A percentile compares a stretch with the other conserved stretches of the same genome.
Evolutionary conservation across 2,113 vertebrate species (phyloP).

Genomic region (Limanda limanda): DNA sequence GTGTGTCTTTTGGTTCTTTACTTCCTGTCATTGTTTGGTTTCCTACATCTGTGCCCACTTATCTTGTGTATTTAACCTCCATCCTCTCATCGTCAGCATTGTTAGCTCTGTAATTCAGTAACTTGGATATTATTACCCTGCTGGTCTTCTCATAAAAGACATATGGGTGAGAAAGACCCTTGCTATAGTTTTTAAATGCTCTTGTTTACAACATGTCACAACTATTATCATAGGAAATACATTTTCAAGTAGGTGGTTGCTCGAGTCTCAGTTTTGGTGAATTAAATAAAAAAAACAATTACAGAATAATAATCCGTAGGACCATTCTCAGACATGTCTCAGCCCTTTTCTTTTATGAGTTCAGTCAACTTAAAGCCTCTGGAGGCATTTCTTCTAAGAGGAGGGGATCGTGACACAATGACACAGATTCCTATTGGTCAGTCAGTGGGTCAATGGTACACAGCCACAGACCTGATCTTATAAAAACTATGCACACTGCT

Average conservation of each 20-base stretch:
- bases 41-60: too few species aligned
- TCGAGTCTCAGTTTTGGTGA: neutral
- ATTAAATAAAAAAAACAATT: neutral
- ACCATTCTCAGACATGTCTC: neutral
- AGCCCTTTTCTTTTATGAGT: neutral
- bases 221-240: neutral
- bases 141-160: too few species aligned
- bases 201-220: neutral
- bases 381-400: too few species aligned
- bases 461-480: neutral
- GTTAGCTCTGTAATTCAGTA: too few species aligned
- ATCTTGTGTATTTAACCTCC: too few species aligned
- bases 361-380: neutral
- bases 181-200: too few species aligned
- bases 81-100: too few species aligned
- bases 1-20: too few species aligned
- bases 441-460: too few species aligned
- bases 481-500: neutral
- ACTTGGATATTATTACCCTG: neutral
- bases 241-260: too few species aligned
- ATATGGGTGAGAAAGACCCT: too few species aligned
- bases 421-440: neutral
- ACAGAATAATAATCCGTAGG: neutral
- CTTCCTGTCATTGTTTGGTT: neutral
- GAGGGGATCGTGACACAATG: too few species aligned